Evolutionary conservation across 2,113 vertebrate genomes (phyloP).

Genomic region (Oreochromis aureus): DNA sequence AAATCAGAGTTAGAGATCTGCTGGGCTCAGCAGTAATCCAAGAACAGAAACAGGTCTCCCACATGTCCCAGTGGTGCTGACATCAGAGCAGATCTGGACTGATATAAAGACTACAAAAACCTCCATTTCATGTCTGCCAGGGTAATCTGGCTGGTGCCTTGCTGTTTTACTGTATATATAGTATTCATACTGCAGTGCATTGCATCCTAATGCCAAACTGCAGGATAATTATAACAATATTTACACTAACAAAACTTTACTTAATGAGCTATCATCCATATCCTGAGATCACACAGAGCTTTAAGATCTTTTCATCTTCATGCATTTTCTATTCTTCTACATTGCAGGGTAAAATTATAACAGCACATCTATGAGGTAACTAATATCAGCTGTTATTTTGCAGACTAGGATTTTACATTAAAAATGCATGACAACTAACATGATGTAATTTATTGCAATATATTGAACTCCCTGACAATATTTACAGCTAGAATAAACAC

Average conservation of each 20-base stretch:
- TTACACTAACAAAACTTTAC: not conserved
- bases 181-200: not conserved
- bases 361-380: not conserved
- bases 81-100: constrained; percentile 32
- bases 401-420: rapidly evolving
- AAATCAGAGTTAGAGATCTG: constrained; percentile 61
- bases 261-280: not conserved
- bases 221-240: rapidly evolving
- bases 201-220: not conserved
- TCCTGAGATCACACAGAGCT: not conserved
- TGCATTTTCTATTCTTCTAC: not conserved
- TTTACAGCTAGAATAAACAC: too few relatives aligned
- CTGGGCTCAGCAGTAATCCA: constrained; percentile 34
- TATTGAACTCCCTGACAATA: not conserved
- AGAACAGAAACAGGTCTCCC: constrained; percentile 9
- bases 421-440: not conserved
- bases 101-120: not conserved
- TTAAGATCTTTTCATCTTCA: not conserved
- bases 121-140: not conserved
- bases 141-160: not conserved
- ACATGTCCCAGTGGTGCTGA: constrained; percentile 11
- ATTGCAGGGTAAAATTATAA: not conserved
- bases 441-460: not conserved
- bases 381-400: not conserved
- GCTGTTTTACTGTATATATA: not conserved